These are phyloP conservation scores for Cepaea nemoralis DNA, from an alignment of 1,140 invertebrate species.

Conservation along the genomic window DNA sequence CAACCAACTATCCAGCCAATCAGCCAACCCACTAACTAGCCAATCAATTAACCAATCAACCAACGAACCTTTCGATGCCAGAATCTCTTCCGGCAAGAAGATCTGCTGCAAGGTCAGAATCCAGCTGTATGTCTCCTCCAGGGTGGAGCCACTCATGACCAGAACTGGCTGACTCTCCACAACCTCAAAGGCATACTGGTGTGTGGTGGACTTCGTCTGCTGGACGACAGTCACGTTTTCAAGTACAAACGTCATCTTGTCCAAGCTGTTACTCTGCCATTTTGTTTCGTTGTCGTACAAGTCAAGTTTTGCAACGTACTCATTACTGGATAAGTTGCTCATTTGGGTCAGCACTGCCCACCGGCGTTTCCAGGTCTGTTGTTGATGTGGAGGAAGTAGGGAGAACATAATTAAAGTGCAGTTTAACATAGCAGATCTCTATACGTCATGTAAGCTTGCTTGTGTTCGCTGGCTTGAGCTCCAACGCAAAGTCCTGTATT, in stretches of 20 bases:
- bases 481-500: too few relatives aligned
- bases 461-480: too few relatives aligned
- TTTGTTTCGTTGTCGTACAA: slow-evolving; percentile 47
- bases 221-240: slow-evolving; percentile 53
- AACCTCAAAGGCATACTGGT: slow-evolving; percentile 54
- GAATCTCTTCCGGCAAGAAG: slow-evolving; percentile 45
- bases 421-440: too few relatives aligned
- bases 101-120: slow-evolving; percentile 50
- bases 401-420: not conserved
- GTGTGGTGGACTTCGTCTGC: slow-evolving; percentile 53
- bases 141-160: slow-evolving; percentile 47
- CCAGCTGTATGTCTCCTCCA: slow-evolving; percentile 53
- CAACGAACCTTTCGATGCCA: slow-evolving; percentile 37
- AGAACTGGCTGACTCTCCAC: slow-evolving; percentile 51
- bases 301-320: slow-evolving; percentile 51
- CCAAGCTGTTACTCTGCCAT: slow-evolving; percentile 26
- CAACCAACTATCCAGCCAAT: too few relatives aligned
- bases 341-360: slow-evolving; percentile 62
- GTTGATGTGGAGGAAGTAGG: not conserved
- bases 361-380: slow-evolving; percentile 56
- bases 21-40: too few relatives aligned
- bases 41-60: too few relatives aligned
- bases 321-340: slow-evolving; percentile 48
- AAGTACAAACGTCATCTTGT: slow-evolving; percentile 54
- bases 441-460: too few relatives aligned